Conservation (phyloP, 1,140 invertebrate genomes). For the Apis florea region DNA sequence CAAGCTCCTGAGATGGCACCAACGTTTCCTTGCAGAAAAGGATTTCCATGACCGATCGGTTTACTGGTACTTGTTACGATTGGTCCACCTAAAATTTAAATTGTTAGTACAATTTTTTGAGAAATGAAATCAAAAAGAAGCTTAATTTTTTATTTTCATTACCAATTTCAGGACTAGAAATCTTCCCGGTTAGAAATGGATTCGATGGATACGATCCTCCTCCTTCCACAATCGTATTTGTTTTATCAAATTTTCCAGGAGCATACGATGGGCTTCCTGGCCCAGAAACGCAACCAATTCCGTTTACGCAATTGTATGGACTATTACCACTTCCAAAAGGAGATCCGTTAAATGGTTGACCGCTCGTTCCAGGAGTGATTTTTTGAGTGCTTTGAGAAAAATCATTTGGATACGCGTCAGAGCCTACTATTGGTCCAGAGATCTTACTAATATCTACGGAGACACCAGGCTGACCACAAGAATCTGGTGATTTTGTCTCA, state of each 20-base stretch:
- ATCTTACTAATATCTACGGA: neutral
- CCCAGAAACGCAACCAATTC: neutral
- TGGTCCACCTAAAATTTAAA: neutral
- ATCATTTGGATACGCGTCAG: neutral
- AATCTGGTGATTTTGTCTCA: neutral
- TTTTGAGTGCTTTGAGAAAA: neutral
- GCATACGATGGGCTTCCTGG: neutral
- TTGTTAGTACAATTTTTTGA: neutral
- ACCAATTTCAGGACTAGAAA: neutral
- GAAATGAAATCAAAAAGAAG: neutral
- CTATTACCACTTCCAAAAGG: neutral
- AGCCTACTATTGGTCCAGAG: neutral
- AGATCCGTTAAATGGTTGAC: neutral
- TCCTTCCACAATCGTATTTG: neutral
- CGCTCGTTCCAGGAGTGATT: neutral
- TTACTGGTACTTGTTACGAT: slow-evolving; percentile 4
- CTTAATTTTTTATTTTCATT: neutral
- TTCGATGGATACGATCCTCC: neutral
- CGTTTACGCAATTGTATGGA: neutral
- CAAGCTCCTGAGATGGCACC: neutral
- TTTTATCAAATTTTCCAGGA: neutral
- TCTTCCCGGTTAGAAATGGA: slow-evolving; percentile 10
- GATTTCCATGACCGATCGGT: slow-evolving; percentile 48
- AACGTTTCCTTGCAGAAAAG: slow-evolving; percentile 22
- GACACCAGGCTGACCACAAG: neutral